Conservation (phyloP, 92 coral and sea anemone species). For the Nematostella vectensis region DNA sequence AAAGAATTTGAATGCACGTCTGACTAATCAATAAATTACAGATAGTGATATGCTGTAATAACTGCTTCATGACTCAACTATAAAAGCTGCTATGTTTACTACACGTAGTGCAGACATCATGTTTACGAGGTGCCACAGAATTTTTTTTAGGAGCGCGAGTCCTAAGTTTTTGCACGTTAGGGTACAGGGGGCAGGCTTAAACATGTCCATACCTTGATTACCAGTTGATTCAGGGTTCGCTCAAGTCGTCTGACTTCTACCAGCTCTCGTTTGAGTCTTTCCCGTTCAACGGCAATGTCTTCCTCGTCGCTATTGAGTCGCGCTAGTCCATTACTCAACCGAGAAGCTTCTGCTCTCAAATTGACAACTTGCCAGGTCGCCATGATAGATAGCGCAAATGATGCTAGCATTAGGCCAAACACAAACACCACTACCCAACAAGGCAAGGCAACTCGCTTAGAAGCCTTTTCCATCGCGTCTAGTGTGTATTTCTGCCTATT, state of each 20-base stretch:
- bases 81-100: too few relatives aligned
- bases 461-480: slow-evolving; percentile 27
- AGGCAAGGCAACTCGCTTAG: slow-evolving; percentile 20
- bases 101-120: too few relatives aligned
- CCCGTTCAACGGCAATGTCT: slow-evolving; percentile 1
- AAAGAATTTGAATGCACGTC: too few relatives aligned
- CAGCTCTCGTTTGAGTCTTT: background rate
- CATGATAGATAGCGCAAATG: slow-evolving; percentile 11
- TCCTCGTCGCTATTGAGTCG: background rate
- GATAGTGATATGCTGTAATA: too few relatives aligned
- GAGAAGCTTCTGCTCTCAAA: slow-evolving; percentile 15
- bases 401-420: slow-evolving; percentile 5
- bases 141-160: too few relatives aligned
- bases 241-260: background rate
- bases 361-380: slow-evolving; percentile 13
- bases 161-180: too few relatives aligned
- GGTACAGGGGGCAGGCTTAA: too few relatives aligned
- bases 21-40: too few relatives aligned
- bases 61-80: too few relatives aligned
- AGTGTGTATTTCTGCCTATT: background rate
- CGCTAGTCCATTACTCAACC: slow-evolving; percentile 6
- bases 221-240: background rate
- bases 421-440: slow-evolving; percentile 9
- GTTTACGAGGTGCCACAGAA: too few relatives aligned
- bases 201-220: too few relatives aligned